These are phyloP conservation scores for Volucella zonaria DNA, from an alignment of 2,888 invertebrate genomes.

Conservation along the genomic window DNA sequence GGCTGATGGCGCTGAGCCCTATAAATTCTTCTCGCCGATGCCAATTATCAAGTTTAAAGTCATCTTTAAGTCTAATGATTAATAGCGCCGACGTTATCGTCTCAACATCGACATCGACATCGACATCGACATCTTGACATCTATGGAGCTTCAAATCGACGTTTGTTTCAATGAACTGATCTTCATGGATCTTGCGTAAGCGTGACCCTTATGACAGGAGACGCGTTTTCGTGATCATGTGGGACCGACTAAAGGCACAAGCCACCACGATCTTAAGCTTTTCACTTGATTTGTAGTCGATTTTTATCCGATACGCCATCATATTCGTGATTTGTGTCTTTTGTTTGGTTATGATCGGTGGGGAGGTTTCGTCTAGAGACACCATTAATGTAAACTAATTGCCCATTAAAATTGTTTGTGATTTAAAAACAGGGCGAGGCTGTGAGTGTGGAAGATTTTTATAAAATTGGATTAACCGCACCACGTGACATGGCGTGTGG, in stretches of 20 bases:
- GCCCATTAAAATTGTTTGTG: conserved; percentile 7
- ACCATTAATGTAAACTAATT: conserved; percentile 32
- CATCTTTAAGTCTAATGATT: conserved; percentile 52
- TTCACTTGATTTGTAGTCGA: background rate
- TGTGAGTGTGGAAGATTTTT: background rate
- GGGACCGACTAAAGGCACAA: background rate
- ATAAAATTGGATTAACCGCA: conserved; percentile 24
- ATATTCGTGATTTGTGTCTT: conserved; percentile 13
- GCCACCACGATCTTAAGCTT: conserved; percentile 37
- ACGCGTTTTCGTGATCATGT: background rate
- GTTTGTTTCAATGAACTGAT: conserved; percentile 15
- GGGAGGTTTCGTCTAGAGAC: conserved; percentile 19
- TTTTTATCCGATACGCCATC: conserved; percentile 48
- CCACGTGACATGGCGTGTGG: conserved; percentile 1
- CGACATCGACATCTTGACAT: conserved; percentile 53
- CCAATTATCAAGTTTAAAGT: conserved; percentile 64
- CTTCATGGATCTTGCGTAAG: conserved; percentile 27
- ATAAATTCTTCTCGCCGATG: conserved; percentile 52
- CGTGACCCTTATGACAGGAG: conserved; percentile 42
- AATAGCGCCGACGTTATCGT: conserved; percentile 61
- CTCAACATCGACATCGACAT: conserved; percentile 45
- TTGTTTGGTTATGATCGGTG: conserved; percentile 22
- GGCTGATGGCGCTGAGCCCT: conserved; percentile 24
- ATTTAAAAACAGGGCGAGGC: background rate
- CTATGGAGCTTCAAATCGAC: conserved; percentile 38